Conservation (phyloP, 2,113 vertebrate species). For the Ictalurus punctatus region DNA sequence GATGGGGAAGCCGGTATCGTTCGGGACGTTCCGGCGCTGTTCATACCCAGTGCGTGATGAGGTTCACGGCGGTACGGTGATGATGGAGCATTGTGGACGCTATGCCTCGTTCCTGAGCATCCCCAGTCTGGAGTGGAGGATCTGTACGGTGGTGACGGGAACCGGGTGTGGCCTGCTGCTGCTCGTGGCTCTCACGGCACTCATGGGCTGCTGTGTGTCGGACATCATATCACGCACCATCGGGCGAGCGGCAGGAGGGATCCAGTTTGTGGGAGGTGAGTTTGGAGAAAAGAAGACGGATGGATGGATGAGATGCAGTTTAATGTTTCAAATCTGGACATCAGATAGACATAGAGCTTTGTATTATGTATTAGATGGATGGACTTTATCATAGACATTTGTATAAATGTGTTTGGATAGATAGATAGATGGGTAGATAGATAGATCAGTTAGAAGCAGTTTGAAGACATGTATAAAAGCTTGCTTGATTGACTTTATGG, state of each 20-base stretch:
- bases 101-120: slow-evolving; percentile 97
- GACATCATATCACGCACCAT: slow-evolving; percentile 96
- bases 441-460: not conserved
- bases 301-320: not conserved
- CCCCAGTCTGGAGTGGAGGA: slow-evolving; percentile 90
- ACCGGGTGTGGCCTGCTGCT: slow-evolving; percentile 94
- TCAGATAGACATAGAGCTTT: not conserved
- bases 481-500: not conserved
- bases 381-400: not conserved
- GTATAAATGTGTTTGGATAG: not conserved
- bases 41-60: slow-evolving; percentile 93
- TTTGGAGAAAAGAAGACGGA: not conserved
- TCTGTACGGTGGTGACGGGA: slow-evolving; percentile 92
- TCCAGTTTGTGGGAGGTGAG: slow-evolving; percentile 97
- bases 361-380: not conserved
- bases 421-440: not conserved
- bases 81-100: slow-evolving; percentile 96
- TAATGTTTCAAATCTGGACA: not conserved
- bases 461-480: not conserved
- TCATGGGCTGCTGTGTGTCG: slow-evolving; percentile 95
- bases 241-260: slow-evolving; percentile 91
- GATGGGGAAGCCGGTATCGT: slow-evolving; percentile 93
- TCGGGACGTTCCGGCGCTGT: slow-evolving; percentile 95
- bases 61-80: slow-evolving; percentile 84
- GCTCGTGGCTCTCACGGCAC: slow-evolving; percentile 89